phyloP scores from a whole-genome alignment of 2,113 vertebrate species.

The Myrmophylax atrothorax region DNA sequence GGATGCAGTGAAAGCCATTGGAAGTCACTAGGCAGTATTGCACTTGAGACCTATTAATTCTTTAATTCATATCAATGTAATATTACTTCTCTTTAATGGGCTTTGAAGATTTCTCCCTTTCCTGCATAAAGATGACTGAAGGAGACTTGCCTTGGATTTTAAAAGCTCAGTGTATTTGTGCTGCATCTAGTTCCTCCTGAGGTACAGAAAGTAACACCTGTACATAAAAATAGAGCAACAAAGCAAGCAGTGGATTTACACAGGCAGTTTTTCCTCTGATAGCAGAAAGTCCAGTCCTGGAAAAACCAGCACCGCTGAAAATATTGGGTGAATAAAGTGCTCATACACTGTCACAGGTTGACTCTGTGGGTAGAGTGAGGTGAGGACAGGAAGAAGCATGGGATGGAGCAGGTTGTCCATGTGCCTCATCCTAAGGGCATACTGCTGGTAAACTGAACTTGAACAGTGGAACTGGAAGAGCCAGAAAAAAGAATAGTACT shows the following conservation, averaged over 20 bases:
- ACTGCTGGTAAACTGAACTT: not conserved
- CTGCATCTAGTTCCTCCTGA: not conserved
- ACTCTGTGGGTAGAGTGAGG: not conserved
- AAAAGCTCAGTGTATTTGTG: not conserved
- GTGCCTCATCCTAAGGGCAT: not conserved
- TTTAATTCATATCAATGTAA: not conserved
- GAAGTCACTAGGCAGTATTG: not conserved
- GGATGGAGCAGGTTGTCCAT: fast-evolving
- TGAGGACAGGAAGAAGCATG: not conserved
- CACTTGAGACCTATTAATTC: not conserved
- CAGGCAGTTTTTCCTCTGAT: not conserved
- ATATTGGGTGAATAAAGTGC: not conserved
- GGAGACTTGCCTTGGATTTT: not conserved
- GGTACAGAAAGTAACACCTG: not conserved
- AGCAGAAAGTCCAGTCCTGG: not conserved
- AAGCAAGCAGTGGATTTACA: not conserved
- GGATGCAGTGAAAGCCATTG: not conserved
- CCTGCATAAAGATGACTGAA: not conserved
- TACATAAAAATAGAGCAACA: not conserved
- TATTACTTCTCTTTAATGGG: not conserved
- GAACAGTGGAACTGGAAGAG: not conserved
- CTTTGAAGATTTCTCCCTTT: not conserved
- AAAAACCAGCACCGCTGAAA: not conserved
- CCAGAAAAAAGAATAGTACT: not conserved
- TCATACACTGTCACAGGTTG: not conserved